These are phyloP conservation scores for Mythimna impura DNA, from an alignment of 2,888 invertebrate species.

Conservation along the genomic window DNA sequence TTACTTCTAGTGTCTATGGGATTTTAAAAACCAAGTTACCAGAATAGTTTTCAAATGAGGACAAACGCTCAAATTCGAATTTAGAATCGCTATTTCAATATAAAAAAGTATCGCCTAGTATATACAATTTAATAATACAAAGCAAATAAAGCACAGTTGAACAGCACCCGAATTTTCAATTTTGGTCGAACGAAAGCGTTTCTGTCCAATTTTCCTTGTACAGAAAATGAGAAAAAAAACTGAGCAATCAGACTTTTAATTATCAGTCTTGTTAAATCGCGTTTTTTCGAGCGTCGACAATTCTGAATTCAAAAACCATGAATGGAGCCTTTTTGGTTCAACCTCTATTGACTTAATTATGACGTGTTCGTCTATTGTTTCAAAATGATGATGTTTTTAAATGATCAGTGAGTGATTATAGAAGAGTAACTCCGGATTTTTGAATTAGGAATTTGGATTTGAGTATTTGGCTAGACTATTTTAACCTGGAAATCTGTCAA, in stretches of 20 bases:
- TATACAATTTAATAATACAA: slow-evolving; percentile 38
- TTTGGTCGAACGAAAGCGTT: slow-evolving; percentile 57
- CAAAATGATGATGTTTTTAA: slow-evolving; percentile 22
- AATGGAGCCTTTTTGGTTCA: slow-evolving; percentile 29
- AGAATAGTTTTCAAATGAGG: neutral
- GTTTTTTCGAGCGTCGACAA: slow-evolving; percentile 45
- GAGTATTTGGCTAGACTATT: too few relatives aligned
- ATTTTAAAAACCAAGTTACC: too few relatives aligned
- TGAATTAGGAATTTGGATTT: too few relatives aligned
- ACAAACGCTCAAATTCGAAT: slow-evolving; percentile 1
- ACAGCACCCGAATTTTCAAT: slow-evolving; percentile 51
- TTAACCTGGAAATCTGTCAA: too few relatives aligned
- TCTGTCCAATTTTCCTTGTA: slow-evolving; percentile 65
- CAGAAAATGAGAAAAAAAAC: slow-evolving; percentile 63
- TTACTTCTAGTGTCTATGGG: too few relatives aligned
- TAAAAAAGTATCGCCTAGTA: neutral
- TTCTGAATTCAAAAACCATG: slow-evolving; percentile 44
- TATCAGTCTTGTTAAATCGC: slow-evolving; percentile 72
- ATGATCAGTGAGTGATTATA: neutral
- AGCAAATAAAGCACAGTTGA: slow-evolving; percentile 35
- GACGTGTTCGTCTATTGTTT: slow-evolving; percentile 25
- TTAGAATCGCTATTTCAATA: slow-evolving; percentile 12
- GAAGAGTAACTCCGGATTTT: too few relatives aligned
- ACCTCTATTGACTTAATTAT: slow-evolving; percentile 45
- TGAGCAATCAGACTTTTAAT: slow-evolving; percentile 71